Conservation (phyloP, 1,140 invertebrate species). For the Triops longicaudatus region DNA sequence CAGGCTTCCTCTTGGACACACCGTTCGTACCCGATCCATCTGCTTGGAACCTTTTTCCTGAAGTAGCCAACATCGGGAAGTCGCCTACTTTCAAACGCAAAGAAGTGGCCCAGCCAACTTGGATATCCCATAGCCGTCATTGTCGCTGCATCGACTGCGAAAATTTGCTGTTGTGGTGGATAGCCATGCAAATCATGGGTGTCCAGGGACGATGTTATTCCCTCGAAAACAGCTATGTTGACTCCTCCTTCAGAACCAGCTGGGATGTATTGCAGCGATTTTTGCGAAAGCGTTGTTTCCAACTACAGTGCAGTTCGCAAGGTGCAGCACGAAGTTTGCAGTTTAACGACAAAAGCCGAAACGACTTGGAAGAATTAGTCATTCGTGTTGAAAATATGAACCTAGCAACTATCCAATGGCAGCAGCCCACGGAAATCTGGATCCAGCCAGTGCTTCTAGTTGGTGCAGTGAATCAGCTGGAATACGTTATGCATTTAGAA, state of each 20-base stretch:
- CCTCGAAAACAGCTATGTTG: background rate
- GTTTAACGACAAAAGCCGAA: background rate
- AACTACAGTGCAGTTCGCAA: background rate
- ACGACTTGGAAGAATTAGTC: background rate
- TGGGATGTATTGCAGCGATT: background rate
- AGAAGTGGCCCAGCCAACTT: background rate
- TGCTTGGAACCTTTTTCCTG: background rate
- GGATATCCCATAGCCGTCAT: background rate
- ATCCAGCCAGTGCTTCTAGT: background rate
- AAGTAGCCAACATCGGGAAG: background rate
- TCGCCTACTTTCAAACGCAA: background rate
- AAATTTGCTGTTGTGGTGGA: background rate
- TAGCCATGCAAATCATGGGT: background rate
- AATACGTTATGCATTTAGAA: background rate
- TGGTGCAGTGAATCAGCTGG: background rate
- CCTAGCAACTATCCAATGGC: background rate
- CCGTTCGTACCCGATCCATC: background rate
- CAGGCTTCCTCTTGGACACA: background rate
- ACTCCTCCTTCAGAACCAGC: background rate
- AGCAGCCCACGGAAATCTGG: background rate
- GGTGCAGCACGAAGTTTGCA: background rate
- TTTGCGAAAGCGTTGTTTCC: background rate
- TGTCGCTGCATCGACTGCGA: conserved; percentile 9
- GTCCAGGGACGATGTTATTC: background rate
- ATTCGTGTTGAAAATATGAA: background rate